A percentile compares a stretch with the other conserved stretches of the same genome.
Conservation (phyloP, 2,113 vertebrate genomes). For the Astur gentilis region DNA sequence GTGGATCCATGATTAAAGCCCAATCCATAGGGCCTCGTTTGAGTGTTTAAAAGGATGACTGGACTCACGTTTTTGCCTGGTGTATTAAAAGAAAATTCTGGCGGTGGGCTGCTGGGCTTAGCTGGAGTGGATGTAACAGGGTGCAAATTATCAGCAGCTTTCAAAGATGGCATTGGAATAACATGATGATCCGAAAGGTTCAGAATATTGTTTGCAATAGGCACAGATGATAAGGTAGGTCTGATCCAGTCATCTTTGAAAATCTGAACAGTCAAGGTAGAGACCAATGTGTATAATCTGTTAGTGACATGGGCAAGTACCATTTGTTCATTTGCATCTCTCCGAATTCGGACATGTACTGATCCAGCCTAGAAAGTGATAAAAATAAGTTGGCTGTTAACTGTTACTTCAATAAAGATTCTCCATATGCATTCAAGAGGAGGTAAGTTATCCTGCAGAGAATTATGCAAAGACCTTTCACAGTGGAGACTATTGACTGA, state of each 20-base stretch:
- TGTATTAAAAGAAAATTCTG: constrained; percentile 92
- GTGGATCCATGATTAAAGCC: constrained; percentile 77
- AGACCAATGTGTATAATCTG: constrained; percentile 87
- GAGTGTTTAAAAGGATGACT: constrained; percentile 79
- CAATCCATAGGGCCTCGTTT: constrained; percentile 80
- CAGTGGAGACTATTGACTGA: not conserved
- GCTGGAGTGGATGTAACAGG: constrained; percentile 89
- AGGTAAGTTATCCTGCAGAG: not conserved
- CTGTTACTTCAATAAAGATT: not conserved
- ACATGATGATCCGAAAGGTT: constrained; percentile 79
- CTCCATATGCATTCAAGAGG: not conserved
- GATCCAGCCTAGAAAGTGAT: constrained; percentile 86
- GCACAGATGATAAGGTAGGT: constrained; percentile 81
- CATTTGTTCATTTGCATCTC: constrained; percentile 97
- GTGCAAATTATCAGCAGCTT: constrained; percentile 68
- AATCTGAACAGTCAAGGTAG: constrained; percentile 92
- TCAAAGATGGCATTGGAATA: constrained; percentile 72
- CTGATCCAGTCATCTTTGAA: constrained; percentile 97
- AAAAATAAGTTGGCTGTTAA: constrained; percentile 6
- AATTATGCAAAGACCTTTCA: not conserved
- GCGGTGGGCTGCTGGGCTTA: constrained; percentile 87
- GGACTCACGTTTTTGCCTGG: constrained; percentile 86
- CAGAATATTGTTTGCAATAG: constrained; percentile 73
- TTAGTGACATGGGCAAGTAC: constrained; percentile 96
- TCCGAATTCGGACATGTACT: constrained; percentile 92